Evolutionary conservation across 2,888 invertebrate species (phyloP).

Genomic region (Caenorhabditis japonica): DNA sequence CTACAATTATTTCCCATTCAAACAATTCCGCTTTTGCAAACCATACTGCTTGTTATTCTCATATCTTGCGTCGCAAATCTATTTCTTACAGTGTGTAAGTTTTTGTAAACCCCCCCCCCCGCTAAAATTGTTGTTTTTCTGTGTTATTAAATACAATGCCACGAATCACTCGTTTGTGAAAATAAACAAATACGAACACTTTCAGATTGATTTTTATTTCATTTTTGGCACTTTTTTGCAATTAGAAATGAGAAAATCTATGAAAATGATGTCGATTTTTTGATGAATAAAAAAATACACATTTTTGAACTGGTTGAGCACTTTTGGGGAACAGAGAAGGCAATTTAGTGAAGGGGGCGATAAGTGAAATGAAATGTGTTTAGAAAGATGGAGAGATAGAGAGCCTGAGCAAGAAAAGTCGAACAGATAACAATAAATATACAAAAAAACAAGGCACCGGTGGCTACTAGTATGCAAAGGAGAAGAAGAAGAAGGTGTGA

Average conservation of each 20-base stretch:
- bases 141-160: constrained; percentile 17
- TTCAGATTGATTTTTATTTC: constrained; percentile 20
- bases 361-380: constrained; percentile 48
- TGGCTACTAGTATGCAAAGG: constrained; percentile 38
- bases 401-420: constrained; percentile 34
- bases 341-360: constrained; percentile 22
- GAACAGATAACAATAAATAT: constrained; percentile 51
- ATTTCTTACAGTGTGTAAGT: no score
- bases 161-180: background rate
- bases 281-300: constrained; percentile 28
- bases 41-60: constrained; percentile 4
- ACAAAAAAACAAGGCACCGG: constrained; percentile 48
- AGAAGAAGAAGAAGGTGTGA: background rate
- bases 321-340: constrained; percentile 33
- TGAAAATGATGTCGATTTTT: constrained; percentile 8
- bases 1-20: background rate
- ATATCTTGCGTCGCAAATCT: constrained; percentile 42
- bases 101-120: no score
- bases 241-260: constrained; percentile 16
- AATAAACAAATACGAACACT: constrained; percentile 5
- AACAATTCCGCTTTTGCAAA: no score
- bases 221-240: constrained; percentile 27
- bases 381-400: no score
- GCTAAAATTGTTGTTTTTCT: constrained; percentile 20
- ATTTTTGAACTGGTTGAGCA: constrained; percentile 50